Evolutionary conservation across 2,113 vertebrate genomes (phyloP).

Genomic region (Xenopus borealis): DNA sequence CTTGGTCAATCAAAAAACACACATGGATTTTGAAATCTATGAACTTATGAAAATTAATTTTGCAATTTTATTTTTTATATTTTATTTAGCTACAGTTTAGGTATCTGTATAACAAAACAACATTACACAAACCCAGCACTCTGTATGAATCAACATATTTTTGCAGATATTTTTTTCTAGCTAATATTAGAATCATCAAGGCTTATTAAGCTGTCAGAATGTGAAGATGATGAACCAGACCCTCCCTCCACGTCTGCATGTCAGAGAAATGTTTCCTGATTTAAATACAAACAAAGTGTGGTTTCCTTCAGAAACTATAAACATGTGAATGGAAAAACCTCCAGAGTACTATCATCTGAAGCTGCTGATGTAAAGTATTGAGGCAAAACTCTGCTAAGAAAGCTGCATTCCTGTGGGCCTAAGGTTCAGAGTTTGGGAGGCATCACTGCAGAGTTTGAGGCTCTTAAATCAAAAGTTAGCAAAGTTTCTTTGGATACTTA

Average conservation of each 20-base stretch:
- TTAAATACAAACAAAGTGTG: slow-evolving; percentile 52
- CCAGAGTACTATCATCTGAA: slow-evolving; percentile 46
- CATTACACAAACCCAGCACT: too few relatives aligned
- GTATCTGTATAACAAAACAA: too few relatives aligned
- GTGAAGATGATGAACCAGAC: slow-evolving; percentile 48
- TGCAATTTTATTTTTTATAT: too few relatives aligned
- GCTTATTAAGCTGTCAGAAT: slow-evolving; percentile 54
- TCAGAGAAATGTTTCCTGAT: slow-evolving; percentile 58
- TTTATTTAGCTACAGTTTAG: too few relatives aligned
- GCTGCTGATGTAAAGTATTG: slow-evolving; percentile 27
- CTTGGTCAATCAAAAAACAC: too few relatives aligned
- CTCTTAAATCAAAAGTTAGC: not conserved
- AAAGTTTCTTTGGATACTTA: not conserved
- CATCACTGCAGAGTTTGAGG: not conserved
- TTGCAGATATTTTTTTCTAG: too few relatives aligned
- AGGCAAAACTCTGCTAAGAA: not conserved
- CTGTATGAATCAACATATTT: too few relatives aligned
- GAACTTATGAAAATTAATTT: too few relatives aligned
- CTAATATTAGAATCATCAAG: slow-evolving; percentile 21
- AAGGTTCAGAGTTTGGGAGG: not conserved
- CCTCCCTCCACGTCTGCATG: slow-evolving; percentile 48
- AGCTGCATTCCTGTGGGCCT: not conserved
- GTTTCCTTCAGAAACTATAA: slow-evolving; percentile 61
- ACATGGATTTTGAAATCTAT: too few relatives aligned
- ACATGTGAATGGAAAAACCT: slow-evolving; percentile 52